A percentile compares a stretch with the other conserved stretches of the same genome.
phyloP scores from a whole-genome alignment of 2,888 invertebrate genomes.

The Crossocerus cetratus region DNA sequence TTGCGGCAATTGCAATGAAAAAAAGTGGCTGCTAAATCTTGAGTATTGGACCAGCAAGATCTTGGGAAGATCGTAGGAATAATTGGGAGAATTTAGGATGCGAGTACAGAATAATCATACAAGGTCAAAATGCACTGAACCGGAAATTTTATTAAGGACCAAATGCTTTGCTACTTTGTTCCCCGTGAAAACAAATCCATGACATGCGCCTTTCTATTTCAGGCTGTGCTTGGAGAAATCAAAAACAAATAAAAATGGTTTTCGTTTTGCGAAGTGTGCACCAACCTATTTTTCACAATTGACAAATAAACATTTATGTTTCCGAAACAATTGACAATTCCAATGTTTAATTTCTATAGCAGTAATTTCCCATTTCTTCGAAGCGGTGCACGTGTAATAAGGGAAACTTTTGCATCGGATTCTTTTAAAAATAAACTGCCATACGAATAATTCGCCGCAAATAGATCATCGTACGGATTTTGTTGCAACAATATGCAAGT shows the following conservation, averaged over 20 bases:
- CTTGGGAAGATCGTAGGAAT: neutral
- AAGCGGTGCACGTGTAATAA: constrained; percentile 16
- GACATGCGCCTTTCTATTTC: constrained; percentile 56
- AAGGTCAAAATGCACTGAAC: constrained; percentile 50
- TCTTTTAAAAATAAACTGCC: constrained; percentile 38
- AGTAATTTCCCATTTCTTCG: constrained; percentile 13
- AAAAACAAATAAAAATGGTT: constrained; percentile 51
- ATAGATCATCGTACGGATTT: constrained; percentile 32
- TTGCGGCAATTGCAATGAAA: too few relatives aligned
- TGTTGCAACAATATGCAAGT: constrained; percentile 29
- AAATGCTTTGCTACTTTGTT: constrained; percentile 50
- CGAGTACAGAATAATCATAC: constrained; percentile 8
- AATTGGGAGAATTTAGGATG: too few relatives aligned
- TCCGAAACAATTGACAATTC: constrained; percentile 31
- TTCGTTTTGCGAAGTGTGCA: constrained; percentile 40
- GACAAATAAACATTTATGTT: constrained; percentile 46
- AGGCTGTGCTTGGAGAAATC: constrained; percentile 49
- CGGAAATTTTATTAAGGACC: constrained; percentile 64
- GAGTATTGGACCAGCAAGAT: too few relatives aligned
- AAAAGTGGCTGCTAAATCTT: too few relatives aligned
- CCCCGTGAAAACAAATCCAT: constrained; percentile 53
- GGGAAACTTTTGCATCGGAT: constrained; percentile 29
- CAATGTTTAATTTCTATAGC: constrained; percentile 21
- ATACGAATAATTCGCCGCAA: constrained; percentile 36
- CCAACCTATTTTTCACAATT: constrained; percentile 63